phyloP scores from a whole-genome alignment of 2,797 vertebrate species.

The Leptoclinus maculatus region DNA sequence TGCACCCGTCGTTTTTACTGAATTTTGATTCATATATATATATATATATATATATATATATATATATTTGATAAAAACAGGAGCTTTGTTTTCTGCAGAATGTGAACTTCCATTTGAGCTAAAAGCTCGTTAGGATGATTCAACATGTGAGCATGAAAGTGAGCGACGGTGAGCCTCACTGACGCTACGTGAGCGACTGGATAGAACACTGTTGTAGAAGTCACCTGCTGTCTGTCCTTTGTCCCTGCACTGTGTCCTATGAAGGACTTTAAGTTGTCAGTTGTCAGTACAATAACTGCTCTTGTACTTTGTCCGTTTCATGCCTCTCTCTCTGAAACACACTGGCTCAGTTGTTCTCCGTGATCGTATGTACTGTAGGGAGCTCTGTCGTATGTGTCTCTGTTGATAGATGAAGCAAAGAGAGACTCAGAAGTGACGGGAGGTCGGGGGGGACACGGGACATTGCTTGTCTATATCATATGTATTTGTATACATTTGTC shows the following conservation, averaged over 20 bases:
- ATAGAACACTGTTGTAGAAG: not conserved
- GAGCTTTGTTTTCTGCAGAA: too few relatives aligned
- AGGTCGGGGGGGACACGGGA: conserved; percentile 56
- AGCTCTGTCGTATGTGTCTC: conserved; percentile 46
- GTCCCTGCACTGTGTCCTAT: not conserved
- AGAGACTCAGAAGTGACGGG: conserved; percentile 28
- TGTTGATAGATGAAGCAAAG: conserved; percentile 46
- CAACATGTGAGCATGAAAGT: too few relatives aligned
- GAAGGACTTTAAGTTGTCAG: not conserved
- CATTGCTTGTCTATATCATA: conserved; percentile 58
- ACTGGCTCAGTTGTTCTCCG: not conserved
- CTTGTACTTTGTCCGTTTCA: too few relatives aligned
- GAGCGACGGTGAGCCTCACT: too few relatives aligned
- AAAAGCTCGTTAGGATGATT: too few relatives aligned
- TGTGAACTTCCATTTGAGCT: too few relatives aligned
- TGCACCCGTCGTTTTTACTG: too few relatives aligned
- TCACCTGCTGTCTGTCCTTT: not conserved
- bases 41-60: too few relatives aligned
- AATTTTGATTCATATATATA: too few relatives aligned
- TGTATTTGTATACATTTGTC: conserved; percentile 39
- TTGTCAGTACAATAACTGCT: too few relatives aligned
- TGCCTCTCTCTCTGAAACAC: conserved; percentile 2
- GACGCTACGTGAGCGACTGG: too few relatives aligned
- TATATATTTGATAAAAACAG: too few relatives aligned
- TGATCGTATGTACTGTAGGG: conserved; percentile 29